These are phyloP conservation scores for Lophius piscatorius DNA, from an alignment of 2,113 vertebrate genomes.

Conservation along the genomic window DNA sequence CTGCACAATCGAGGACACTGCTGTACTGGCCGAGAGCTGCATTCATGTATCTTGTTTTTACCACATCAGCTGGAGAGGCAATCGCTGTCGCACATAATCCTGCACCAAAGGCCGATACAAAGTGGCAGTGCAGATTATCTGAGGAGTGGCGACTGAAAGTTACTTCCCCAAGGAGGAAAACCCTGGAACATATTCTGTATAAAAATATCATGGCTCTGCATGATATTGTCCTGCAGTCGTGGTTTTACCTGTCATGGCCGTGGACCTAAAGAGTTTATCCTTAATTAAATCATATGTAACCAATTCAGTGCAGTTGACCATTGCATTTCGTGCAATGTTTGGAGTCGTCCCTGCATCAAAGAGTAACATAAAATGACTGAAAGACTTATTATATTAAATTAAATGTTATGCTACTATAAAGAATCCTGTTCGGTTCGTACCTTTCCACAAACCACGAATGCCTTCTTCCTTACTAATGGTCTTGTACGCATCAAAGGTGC, in stretches of 20 bases:
- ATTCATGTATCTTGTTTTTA: slow-evolving; percentile 94
- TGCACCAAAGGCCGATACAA: slow-evolving; percentile 88
- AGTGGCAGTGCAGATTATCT: slow-evolving; percentile 91
- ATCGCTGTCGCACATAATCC: slow-evolving; percentile 89
- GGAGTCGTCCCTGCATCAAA: slow-evolving; percentile 73
- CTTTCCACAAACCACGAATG: slow-evolving; percentile 87
- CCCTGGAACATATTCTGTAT: too few species aligned
- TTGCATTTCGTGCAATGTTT: slow-evolving; percentile 81
- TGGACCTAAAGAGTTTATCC: slow-evolving; percentile 74
- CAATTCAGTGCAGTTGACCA: slow-evolving; percentile 84
- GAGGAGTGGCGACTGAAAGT: slow-evolving; percentile 11
- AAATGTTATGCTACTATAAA: background rate
- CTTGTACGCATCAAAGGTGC: slow-evolving; percentile 87
- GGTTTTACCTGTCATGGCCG: slow-evolving; percentile 76
- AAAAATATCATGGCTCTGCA: background rate
- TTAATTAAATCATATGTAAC: slow-evolving; percentile 85
- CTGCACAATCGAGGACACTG: slow-evolving; percentile 82
- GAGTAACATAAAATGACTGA: background rate
- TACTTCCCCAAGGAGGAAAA: background rate
- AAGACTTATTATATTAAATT: background rate
- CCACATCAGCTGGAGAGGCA: slow-evolving; percentile 90
- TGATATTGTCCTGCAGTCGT: background rate
- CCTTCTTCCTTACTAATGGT: slow-evolving; percentile 89
- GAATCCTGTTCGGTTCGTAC: slow-evolving; percentile 49
- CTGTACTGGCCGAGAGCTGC: slow-evolving; percentile 82